These are phyloP conservation scores for Nannoperca australis DNA, from an alignment of 2,797 vertebrate genomes.

Conservation along the genomic window DNA sequence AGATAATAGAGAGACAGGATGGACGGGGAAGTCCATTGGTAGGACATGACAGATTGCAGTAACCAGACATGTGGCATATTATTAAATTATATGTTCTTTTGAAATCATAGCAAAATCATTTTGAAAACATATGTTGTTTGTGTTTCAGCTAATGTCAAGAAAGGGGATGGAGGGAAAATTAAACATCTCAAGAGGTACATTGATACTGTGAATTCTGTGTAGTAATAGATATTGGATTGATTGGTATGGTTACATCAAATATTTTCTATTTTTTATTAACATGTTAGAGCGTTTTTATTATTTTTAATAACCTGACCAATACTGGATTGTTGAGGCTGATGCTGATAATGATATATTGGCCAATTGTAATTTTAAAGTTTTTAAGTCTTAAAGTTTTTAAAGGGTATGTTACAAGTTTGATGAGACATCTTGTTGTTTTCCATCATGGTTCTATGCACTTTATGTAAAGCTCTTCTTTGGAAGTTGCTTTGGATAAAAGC, in stretches of 20 bases:
- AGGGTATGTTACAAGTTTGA: not conserved
- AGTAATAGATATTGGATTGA: not conserved
- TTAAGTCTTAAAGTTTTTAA: not conserved
- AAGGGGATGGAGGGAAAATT: conserved; percentile 28
- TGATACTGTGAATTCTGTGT: not conserved
- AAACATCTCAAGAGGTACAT: conserved; percentile 67
- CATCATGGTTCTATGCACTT: too few species aligned
- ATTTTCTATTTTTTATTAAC: not conserved
- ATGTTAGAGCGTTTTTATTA: not conserved
- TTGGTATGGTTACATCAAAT: not conserved
- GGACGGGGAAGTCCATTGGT: conserved; percentile 83
- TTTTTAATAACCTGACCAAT: not conserved
- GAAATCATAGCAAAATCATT: not conserved
- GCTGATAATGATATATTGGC: not conserved
- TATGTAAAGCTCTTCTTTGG: too few species aligned
- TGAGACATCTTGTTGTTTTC: too few species aligned
- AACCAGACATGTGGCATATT: conserved; percentile 2
- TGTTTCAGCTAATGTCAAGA: conserved; percentile 62
- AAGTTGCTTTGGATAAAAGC: too few species aligned
- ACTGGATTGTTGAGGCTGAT: not conserved
- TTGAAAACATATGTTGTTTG: not conserved
- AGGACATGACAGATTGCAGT: not conserved
- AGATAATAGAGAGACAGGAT: conserved; percentile 85
- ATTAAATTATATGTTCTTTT: not conserved
- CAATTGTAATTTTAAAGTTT: not conserved